phyloP scores from a whole-genome alignment of 2,113 vertebrate genomes.

The Phrynosoma blainvillii region DNA sequence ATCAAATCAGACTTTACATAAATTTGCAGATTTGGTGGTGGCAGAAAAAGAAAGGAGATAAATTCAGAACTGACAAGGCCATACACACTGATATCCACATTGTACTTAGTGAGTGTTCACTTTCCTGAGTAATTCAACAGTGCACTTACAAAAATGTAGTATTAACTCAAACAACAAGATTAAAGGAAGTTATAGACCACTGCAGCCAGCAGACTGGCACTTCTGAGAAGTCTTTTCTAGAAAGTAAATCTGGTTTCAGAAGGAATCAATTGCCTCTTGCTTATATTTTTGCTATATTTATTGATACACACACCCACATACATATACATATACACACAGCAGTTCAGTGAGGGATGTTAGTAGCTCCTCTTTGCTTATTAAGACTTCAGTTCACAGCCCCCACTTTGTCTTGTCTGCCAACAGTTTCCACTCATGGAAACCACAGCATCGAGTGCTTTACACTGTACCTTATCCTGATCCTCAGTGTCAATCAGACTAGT shows the following conservation, averaged over 20 bases:
- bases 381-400: neutral
- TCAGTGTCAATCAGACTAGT: neutral
- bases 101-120: too few species aligned
- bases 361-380: neutral
- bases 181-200: neutral
- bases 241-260: neutral
- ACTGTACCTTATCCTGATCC: neutral
- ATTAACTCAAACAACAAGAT: neutral
- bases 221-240: slow-evolving; percentile 1
- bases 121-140: neutral
- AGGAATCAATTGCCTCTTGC: neutral
- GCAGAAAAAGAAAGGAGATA: neutral
- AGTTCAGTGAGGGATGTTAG: neutral
- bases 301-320: too few species aligned
- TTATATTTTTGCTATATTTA: neutral
- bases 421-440: neutral
- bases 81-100: too few species aligned
- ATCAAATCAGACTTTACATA: neutral
- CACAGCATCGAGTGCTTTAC: neutral
- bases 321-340: neutral
- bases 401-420: neutral
- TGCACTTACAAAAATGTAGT: neutral
- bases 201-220: neutral
- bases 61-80: too few species aligned
- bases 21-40: neutral